Conservation (phyloP, 1,140 invertebrate genomes). For the Pachypeltis micranthus region DNA sequence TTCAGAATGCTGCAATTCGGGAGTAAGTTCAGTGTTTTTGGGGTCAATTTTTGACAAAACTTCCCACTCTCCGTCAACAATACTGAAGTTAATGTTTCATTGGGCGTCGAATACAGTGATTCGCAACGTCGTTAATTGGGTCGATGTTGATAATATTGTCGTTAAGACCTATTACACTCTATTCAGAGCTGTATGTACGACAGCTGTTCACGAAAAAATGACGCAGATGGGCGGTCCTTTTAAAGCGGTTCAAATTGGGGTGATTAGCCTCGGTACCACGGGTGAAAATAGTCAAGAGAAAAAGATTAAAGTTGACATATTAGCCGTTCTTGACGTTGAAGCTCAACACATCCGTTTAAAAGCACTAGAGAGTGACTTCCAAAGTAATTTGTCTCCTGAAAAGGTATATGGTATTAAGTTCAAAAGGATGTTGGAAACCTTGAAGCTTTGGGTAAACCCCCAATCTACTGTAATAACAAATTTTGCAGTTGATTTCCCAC, state of each 20-base stretch:
- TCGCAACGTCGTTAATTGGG: constrained; percentile 75
- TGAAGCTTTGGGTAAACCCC: not conserved
- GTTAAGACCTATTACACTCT: constrained; percentile 67
- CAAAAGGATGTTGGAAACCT: not conserved
- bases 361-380: constrained; percentile 48
- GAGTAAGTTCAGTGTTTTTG: constrained; percentile 45
- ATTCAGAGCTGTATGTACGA: constrained; percentile 61
- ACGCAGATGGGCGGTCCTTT: constrained; percentile 52
- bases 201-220: constrained; percentile 62
- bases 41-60: constrained; percentile 76
- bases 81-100: constrained; percentile 76
- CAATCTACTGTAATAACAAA: not conserved
- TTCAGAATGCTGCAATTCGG: constrained; percentile 54
- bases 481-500: not conserved
- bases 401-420: not conserved
- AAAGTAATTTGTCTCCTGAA: not conserved
- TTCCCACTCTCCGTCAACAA: constrained; percentile 61
- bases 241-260: constrained; percentile 61
- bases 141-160: constrained; percentile 66
- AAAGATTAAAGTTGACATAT: constrained; percentile 77
- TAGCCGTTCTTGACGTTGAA: constrained; percentile 66
- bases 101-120: constrained; percentile 82
- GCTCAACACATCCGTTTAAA: constrained; percentile 61
- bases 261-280: constrained; percentile 78
- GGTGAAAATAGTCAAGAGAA: constrained; percentile 68